phyloP scores from a whole-genome alignment of 2,888 invertebrate species.

The Cryptosula pallasiana region DNA sequence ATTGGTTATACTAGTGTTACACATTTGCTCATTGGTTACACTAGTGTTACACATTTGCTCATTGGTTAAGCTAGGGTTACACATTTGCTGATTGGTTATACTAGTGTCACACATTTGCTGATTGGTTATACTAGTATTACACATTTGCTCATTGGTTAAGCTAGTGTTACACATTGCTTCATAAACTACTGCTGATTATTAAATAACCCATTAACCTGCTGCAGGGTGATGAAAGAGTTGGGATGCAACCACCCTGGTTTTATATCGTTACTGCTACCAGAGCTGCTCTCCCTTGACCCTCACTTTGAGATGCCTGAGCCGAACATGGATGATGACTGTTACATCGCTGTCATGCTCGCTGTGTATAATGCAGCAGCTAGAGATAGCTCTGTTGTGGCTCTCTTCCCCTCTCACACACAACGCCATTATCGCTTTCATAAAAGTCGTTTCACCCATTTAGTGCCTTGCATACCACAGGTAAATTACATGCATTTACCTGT shows the following conservation, averaged over 20 bases:
- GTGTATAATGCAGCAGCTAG: slow-evolving; percentile 89
- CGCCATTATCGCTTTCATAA: slow-evolving; percentile 88
- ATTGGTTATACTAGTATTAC: no score
- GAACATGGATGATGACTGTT: slow-evolving; percentile 89
- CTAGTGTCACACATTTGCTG: no score
- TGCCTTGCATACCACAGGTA: slow-evolving; percentile 64
- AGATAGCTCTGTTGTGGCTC: slow-evolving; percentile 80
- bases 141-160: no score
- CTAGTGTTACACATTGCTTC: no score
- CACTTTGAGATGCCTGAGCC: slow-evolving; percentile 94
- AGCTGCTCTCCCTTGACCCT: slow-evolving; percentile 85
- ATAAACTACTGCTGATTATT: no score
- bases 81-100: no score
- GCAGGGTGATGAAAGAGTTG: slow-evolving; percentile 66
- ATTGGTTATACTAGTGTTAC: no score
- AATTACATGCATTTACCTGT: no score
- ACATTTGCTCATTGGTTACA: no score
- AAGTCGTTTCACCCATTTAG: slow-evolving; percentile 85
- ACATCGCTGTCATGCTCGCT: slow-evolving; percentile 80
- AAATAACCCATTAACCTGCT: neutral
- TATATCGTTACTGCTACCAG: slow-evolving; percentile 79
- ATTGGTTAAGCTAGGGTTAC: no score
- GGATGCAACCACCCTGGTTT: slow-evolving; percentile 85
- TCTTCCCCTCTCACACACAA: slow-evolving; percentile 85
- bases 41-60: no score